These are phyloP conservation scores for Hyposoter didymator DNA, from an alignment of 2,888 invertebrate species.

Conservation along the genomic window DNA sequence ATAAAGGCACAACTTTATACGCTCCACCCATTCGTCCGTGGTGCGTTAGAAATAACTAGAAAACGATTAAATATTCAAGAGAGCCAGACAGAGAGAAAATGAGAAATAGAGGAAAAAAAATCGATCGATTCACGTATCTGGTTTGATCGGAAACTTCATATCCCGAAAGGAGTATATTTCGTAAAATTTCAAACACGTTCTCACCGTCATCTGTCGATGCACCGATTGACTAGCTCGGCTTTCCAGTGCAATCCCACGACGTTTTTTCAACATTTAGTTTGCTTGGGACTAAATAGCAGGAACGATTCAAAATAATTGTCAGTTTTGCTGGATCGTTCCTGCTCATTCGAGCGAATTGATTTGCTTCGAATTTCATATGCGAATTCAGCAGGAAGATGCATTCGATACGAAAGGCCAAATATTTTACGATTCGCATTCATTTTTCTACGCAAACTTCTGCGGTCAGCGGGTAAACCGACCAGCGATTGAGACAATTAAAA, in stretches of 20 bases:
- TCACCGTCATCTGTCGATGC: too few species aligned
- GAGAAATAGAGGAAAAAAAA: slow-evolving; percentile 13
- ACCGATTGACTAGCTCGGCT: background rate
- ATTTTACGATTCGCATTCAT: background rate
- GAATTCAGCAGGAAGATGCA: background rate
- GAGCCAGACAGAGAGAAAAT: background rate
- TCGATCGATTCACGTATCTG: slow-evolving; percentile 59
- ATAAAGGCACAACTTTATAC: slow-evolving; percentile 49
- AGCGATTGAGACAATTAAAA: background rate
- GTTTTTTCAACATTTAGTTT: background rate
- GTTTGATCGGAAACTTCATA: slow-evolving; percentile 42
- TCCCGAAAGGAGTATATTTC: slow-evolving; percentile 9
- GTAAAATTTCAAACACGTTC: slow-evolving; percentile 5
- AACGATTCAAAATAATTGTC: background rate
- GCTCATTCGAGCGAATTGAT: background rate
- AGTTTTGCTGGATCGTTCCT: background rate
- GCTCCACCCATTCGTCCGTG: slow-evolving; percentile 14
- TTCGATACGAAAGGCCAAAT: background rate
- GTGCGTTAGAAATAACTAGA: background rate
- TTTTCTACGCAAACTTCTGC: background rate
- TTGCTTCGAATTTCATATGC: background rate
- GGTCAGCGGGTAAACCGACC: background rate
- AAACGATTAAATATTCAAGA: background rate
- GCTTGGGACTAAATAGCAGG: background rate
- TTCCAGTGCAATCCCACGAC: background rate